Conservation (phyloP, 2,888 invertebrate species). For the Drosophila atripex region DNA sequence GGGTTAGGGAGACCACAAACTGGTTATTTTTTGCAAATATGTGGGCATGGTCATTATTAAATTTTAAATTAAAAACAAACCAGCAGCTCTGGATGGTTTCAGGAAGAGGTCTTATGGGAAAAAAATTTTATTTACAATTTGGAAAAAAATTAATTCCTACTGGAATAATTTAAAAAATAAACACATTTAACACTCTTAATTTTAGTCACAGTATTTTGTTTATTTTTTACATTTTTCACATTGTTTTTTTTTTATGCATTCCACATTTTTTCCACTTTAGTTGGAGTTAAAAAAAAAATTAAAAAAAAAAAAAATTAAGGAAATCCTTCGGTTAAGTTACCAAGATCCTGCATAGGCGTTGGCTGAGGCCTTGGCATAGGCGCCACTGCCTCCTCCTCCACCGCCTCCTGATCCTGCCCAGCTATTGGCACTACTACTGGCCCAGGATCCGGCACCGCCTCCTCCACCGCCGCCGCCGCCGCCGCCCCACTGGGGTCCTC, state of each 20-base stretch:
- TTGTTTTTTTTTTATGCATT: neutral
- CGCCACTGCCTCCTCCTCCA: conserved; percentile 39
- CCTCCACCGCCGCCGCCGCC: conserved; percentile 10
- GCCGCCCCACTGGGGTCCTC: conserved; percentile 10
- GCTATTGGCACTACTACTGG: conserved; percentile 66
- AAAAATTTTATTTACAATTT: neutral
- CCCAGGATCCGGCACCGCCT: conserved; percentile 46
- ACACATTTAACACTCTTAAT: neutral
- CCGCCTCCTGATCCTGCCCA: conserved; percentile 46
- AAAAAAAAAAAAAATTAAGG: neutral
- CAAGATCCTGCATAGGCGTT: conserved; percentile 58
- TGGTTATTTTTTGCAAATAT: conserved; percentile 17
- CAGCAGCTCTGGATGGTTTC: conserved; percentile 1
- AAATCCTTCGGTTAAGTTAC: conserved; percentile 21
- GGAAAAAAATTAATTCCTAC: neutral
- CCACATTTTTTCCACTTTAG: neutral
- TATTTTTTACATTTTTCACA: neutral
- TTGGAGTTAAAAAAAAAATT: neutral
- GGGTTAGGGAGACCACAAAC: conserved; percentile 2
- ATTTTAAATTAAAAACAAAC: conserved; percentile 12
- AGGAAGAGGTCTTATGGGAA: neutral
- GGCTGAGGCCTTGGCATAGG: conserved; percentile 67
- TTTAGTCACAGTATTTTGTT: neutral
- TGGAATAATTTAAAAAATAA: neutral
- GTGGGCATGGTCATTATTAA: conserved; percentile 27